Percentiles rank a stretch among this genome's conserved stretches.
Conservation (phyloP, 2,113 vertebrate species). For the rabbit (Oryctolagus cuniculus) region DNA sequence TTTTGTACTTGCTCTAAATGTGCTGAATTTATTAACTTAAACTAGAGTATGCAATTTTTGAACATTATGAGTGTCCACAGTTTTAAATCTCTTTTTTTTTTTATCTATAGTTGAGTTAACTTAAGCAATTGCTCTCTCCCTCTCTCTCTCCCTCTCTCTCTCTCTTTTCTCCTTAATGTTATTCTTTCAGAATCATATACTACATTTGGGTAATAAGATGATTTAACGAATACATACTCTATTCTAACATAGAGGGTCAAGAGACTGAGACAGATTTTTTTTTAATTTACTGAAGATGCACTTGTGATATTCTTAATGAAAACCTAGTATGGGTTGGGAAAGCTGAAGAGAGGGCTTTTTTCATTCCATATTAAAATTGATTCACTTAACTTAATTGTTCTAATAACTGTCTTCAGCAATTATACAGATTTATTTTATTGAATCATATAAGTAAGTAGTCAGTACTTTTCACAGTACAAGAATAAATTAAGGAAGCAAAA, state of each 20-base stretch:
- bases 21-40: background rate
- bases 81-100: slow-evolving; percentile 41
- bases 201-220: background rate
- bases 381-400: background rate
- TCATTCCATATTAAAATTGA: slow-evolving; percentile 17
- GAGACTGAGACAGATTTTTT: background rate
- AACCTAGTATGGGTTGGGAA: background rate
- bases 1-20: slow-evolving; percentile 60
- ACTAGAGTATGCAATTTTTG: background rate
- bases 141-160: background rate
- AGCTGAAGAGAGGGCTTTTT: background rate
- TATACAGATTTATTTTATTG: slow-evolving; percentile 1
- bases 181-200: background rate
- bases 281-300: background rate
- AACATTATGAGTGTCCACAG: slow-evolving; percentile 50
- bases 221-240: background rate
- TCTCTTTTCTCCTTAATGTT: slow-evolving; percentile 2
- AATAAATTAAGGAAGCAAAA: background rate
- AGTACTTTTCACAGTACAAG: background rate
- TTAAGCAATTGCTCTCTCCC: background rate
- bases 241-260: slow-evolving; percentile 9
- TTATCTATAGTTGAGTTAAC: background rate
- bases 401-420: background rate
- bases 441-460: background rate
- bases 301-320: slow-evolving; percentile 46